phyloP scores from a whole-genome alignment of 35 echinoderm and acorn worm species.

The Anneissia japonica region DNA sequence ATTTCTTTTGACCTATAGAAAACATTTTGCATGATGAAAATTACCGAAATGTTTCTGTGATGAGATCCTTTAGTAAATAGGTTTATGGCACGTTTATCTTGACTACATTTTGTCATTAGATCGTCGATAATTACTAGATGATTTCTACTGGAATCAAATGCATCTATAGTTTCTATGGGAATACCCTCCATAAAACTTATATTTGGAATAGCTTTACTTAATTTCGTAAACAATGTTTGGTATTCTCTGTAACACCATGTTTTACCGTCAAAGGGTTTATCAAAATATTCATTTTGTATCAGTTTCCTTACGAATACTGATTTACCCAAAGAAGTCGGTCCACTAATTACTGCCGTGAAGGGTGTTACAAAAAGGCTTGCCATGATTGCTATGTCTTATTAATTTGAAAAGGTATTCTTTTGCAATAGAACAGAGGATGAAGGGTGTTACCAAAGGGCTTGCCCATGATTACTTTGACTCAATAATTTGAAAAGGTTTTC shows the following conservation, averaged over 20 bases:
- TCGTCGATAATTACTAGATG: constrained; percentile 20
- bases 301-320: too few species aligned
- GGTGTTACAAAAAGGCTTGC: too few species aligned
- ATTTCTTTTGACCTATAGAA: neutral
- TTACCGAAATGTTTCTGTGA: constrained; percentile 14
- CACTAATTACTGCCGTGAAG: too few species aligned
- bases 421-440: too few species aligned
- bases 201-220: constrained; percentile 17
- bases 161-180: constrained; percentile 3
- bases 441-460: too few species aligned
- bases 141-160: constrained; percentile 2
- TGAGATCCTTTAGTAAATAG: constrained; percentile 19
- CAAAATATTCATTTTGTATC: too few species aligned
- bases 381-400: too few species aligned
- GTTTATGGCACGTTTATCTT: neutral
- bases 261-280: too few species aligned
- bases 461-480: too few species aligned
- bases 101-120: constrained; percentile 19
- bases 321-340: too few species aligned
- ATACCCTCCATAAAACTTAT: constrained; percentile 21
- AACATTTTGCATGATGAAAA: constrained; percentile 3
- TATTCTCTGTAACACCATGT: constrained; percentile 43
- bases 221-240: constrained; percentile 9
- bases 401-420: too few species aligned
- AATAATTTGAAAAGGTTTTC: too few species aligned